Base-by-base conservation (phyloP, 2,888 invertebrate genomes). In the Drosophila flavopinicola region DNA sequence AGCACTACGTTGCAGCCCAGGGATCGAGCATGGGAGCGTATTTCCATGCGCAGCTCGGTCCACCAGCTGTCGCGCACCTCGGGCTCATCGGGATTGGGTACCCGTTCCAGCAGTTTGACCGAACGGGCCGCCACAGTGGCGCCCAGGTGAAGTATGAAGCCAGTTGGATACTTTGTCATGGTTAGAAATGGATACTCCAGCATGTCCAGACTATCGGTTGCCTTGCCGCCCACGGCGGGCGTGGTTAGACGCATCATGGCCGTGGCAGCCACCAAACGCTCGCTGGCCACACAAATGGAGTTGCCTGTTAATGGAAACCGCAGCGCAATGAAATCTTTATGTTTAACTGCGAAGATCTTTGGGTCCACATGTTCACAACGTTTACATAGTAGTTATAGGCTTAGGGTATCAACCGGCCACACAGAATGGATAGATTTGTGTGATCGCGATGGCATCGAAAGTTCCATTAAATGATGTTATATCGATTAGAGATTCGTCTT, bases 121-220 rank as follows among this genome's bases (percentile, higher is more conserved):
- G 94, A 97, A 89, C 96, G 93, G 0, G 97, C 95, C 66, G 95
- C 95, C 27, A 97, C 97, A 3, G 95, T 94, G 11, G 96, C 98
- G 61, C 97, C 98, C 76, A 98, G 93, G 89, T 97, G 96, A 13
- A 95, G 92, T 75, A 99, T 94, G 87, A 98, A 97, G 9, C 97
- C 97, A 0, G 94, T 92, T 5, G 98, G 98, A 91, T 96, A 98
- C 80, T 96, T 96, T 0, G 95, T 94, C 93, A 99, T 95, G 0
- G 99, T 99, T 49, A 99, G 93, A 90, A 99, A 98, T 0, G 99
- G 99, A 91, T 98, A 99, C 88, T 99, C 99, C 89, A 98, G 91
- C 94, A 98, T 95, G 70, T 98, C 97, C 80, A 97, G 92, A 86
- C 94, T 95, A 68, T 96, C 96, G 79, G 95, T 58, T 3, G 85